A percentile compares a stretch with the other conserved stretches of the same genome.
phyloP scores from a whole-genome alignment of 2,113 vertebrate species.

The Nycticebus coucang region DNA sequence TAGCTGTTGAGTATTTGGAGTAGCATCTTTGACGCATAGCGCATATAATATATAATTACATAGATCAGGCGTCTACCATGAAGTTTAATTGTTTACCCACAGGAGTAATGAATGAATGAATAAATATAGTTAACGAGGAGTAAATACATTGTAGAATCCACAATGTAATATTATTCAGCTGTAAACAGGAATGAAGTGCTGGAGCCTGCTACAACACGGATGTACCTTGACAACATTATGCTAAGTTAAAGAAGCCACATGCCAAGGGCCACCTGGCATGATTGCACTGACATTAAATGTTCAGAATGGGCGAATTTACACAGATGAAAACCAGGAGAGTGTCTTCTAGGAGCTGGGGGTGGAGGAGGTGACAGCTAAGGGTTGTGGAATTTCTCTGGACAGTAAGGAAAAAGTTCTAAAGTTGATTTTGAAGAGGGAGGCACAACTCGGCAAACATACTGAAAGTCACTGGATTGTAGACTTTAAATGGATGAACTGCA shows the following conservation, averaged over 20 bases:
- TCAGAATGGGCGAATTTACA: background rate
- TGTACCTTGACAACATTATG: background rate
- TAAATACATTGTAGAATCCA: background rate
- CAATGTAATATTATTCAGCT: background rate
- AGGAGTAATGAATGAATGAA: background rate
- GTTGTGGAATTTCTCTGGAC: background rate
- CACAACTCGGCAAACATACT: background rate
- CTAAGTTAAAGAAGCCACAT: background rate
- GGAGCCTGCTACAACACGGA: no score
- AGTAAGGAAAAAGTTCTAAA: background rate
- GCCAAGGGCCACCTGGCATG: background rate
- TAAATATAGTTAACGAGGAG: background rate
- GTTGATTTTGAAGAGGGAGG: background rate
- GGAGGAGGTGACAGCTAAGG: accelerated
- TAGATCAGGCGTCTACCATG: background rate
- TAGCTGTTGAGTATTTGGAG: background rate
- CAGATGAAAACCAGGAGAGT: background rate
- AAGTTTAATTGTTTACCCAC: background rate
- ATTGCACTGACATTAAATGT: background rate
- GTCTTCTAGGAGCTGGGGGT: background rate
- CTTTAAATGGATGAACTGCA: background rate
- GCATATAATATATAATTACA: background rate
- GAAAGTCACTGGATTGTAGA: background rate
- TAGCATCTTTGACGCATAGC: background rate
- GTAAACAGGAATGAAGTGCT: background rate